Percentiles rank a stretch among this genome's conserved stretches.
Conservation (phyloP, 2,888 invertebrate species). For the Synanthedon myopaeformis region DNA sequence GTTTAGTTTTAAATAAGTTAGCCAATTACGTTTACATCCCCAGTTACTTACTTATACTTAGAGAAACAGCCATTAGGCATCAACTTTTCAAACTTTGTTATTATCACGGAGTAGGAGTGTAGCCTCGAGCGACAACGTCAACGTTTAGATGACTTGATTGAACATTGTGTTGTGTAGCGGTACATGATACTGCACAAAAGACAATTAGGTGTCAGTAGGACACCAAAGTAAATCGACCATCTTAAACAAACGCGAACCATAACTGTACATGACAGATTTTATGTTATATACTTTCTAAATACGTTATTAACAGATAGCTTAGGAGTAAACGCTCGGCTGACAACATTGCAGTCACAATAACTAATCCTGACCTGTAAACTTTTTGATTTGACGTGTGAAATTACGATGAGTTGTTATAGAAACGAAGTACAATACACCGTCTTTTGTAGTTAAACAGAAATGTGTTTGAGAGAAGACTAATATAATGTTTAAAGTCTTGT, state of each 20-base stretch:
- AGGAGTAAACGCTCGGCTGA: neutral
- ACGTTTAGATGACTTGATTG: neutral
- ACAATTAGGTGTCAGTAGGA: constrained; percentile 59
- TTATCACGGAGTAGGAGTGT: no score
- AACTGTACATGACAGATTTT: constrained; percentile 41
- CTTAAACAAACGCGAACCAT: constrained; percentile 19
- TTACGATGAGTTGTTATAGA: no score
- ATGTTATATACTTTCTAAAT: constrained; percentile 2
- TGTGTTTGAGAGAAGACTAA: no score
- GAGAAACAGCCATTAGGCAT: neutral
- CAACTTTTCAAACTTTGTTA: no score
- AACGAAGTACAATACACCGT: no score
- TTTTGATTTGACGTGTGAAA: no score
- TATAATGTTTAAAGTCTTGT: no score
- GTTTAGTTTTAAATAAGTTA: no score
- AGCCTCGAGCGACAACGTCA: no score
- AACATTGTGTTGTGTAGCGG: constrained; percentile 27
- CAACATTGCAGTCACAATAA: neutral
- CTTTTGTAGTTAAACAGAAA: no score
- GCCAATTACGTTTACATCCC: no score
- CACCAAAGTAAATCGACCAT: constrained; percentile 38
- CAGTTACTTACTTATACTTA: neutral
- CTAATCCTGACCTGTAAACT: no score
- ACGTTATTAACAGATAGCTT: constrained; percentile 17
- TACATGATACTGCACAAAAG: constrained; percentile 26